phyloP scores from a whole-genome alignment of 1,140 invertebrate species.

The Ridgeia piscesae region DNA sequence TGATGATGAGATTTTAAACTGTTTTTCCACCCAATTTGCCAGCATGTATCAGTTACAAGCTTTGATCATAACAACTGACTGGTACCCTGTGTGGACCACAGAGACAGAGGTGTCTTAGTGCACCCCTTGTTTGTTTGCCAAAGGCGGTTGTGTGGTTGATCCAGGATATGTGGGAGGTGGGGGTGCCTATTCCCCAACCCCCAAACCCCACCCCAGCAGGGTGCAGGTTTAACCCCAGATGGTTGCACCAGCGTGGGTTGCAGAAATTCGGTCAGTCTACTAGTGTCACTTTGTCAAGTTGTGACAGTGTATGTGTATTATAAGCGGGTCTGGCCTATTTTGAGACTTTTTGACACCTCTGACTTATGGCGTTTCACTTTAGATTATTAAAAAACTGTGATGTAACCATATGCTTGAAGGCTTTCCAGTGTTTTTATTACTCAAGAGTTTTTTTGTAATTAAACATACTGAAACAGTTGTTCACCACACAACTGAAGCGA shows the following conservation, averaged over 20 bases:
- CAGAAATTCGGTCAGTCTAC: neutral
- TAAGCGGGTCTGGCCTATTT: neutral
- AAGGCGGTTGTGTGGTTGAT: neutral
- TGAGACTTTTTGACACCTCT: neutral
- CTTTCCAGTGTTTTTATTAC: neutral
- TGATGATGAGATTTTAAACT: neutral
- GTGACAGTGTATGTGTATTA: too few relatives aligned
- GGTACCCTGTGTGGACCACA: neutral
- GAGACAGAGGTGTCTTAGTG: neutral
- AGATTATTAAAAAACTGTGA: neutral
- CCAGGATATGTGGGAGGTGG: neutral
- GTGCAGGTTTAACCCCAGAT: neutral
- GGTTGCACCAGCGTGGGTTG: neutral
- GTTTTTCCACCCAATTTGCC: neutral
- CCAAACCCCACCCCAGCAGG: neutral
- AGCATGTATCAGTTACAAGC: neutral
- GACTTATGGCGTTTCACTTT: neutral
- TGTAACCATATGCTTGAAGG: neutral
- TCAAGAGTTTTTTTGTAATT: neutral
- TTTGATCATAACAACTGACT: neutral
- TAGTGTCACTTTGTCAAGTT: neutral
- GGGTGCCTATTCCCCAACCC: neutral
- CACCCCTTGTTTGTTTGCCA: neutral
- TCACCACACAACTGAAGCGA: neutral
- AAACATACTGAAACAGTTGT: neutral